These are phyloP conservation scores for Anodontia alba DNA, from an alignment of 2,888 invertebrate species.

Conservation along the genomic window DNA sequence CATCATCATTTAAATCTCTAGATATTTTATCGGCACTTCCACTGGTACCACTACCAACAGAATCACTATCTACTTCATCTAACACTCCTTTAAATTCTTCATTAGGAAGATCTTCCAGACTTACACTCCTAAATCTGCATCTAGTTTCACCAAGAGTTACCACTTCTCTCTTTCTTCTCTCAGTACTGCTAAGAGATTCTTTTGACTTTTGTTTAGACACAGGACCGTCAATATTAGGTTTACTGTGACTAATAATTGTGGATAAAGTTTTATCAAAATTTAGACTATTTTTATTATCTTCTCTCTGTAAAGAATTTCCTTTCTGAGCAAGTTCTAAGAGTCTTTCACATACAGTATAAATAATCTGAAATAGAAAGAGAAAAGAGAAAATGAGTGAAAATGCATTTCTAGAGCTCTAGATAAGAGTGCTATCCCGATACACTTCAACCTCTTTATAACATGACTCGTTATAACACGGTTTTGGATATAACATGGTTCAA, in stretches of 20 bases:
- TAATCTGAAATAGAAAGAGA: conserved; percentile 87
- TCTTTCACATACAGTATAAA: conserved; percentile 92
- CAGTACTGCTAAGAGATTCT: background rate
- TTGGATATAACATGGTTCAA: too few relatives aligned
- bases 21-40: background rate
- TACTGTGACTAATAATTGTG: background rate
- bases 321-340: conserved; percentile 88
- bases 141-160: conserved; percentile 22
- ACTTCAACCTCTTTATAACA: too few relatives aligned
- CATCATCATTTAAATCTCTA: background rate
- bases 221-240: background rate
- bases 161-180: background rate
- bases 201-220: conserved; percentile 1
- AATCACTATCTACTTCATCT: conserved; percentile 41
- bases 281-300: conserved; percentile 14
- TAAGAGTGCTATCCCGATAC: too few relatives aligned
- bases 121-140: conserved; percentile 51
- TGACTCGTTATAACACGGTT: too few relatives aligned
- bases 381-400: too few relatives aligned
- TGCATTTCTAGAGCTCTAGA: too few relatives aligned
- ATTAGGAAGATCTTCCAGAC: conserved; percentile 68
- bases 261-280: conserved; percentile 43
- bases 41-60: conserved; percentile 51
- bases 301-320: conserved; percentile 58
- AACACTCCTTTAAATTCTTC: conserved; percentile 59